phyloP scores from a whole-genome alignment of 2,113 vertebrate species.

The Mastomys coucha region DNA sequence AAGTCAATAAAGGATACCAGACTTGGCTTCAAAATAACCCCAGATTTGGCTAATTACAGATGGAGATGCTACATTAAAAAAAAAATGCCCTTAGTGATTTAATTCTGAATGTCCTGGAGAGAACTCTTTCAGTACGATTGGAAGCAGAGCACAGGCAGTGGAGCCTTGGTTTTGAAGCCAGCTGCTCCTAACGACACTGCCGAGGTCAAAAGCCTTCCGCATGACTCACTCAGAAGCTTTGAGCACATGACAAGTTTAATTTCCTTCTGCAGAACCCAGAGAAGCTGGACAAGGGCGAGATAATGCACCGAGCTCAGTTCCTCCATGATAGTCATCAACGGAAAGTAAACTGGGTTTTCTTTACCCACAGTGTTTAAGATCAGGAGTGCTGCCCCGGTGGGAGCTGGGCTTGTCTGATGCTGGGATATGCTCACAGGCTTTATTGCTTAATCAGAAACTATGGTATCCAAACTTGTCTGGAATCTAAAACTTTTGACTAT shows the following conservation, averaged over 20 bases:
- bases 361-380: neutral
- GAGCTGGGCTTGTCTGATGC: neutral
- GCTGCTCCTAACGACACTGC: neutral
- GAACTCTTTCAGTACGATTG: neutral
- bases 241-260: neutral
- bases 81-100: neutral
- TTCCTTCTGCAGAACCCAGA: constrained; percentile 17
- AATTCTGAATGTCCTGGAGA: constrained; percentile 45
- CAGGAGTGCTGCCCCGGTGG: neutral
- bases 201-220: neutral
- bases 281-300: neutral
- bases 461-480: neutral
- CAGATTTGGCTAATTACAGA: neutral
- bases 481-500: neutral
- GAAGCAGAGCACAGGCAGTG: neutral
- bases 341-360: neutral
- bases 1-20: constrained; percentile 71
- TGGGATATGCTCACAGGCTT: neutral
- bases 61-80: constrained; percentile 2
- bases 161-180: neutral
- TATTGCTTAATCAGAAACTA: neutral
- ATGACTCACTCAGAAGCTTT: neutral
- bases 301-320: neutral
- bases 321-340: neutral
- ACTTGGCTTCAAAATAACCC: constrained; percentile 72